Evolutionary conservation across 2,797 vertebrate genomes (phyloP).

Genomic region (Sardinella longiceps): DNA sequence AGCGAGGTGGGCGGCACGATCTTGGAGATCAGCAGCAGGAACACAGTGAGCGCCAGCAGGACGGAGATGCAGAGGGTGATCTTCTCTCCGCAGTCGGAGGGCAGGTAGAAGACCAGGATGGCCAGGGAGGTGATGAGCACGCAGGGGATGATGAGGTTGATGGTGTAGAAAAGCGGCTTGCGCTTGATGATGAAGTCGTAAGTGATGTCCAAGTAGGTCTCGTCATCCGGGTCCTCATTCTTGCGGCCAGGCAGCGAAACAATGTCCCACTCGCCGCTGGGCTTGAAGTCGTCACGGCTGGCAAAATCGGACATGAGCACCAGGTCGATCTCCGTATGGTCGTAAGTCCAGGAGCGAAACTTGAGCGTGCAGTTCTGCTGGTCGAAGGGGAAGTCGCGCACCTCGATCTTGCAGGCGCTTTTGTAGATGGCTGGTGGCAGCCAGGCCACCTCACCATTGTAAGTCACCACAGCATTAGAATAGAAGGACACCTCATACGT

Average conservation of each 20-base stretch:
- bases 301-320: slow-evolving; percentile 78
- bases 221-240: slow-evolving; percentile 77
- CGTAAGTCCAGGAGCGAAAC: slow-evolving; percentile 83
- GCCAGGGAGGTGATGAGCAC: slow-evolving; percentile 80
- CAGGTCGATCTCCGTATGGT: slow-evolving; percentile 82
- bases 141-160: slow-evolving; percentile 81
- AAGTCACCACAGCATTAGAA: slow-evolving; percentile 78
- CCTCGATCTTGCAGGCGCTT: slow-evolving; percentile 82
- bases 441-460: slow-evolving; percentile 79
- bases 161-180: slow-evolving; percentile 82
- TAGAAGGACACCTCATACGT: slow-evolving; percentile 83
- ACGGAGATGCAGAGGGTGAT: slow-evolving; percentile 83
- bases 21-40: slow-evolving; percentile 82
- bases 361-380: slow-evolving; percentile 85
- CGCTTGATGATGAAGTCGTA: slow-evolving; percentile 81
- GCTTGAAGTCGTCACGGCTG: slow-evolving; percentile 80
- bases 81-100: slow-evolving; percentile 80
- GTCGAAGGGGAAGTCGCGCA: slow-evolving; percentile 84
- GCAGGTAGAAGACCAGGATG: slow-evolving; percentile 82
- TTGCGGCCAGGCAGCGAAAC: slow-evolving; percentile 78
- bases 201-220: slow-evolving; percentile 79
- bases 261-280: slow-evolving; percentile 82
- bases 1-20: slow-evolving; percentile 82
- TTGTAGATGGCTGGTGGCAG: slow-evolving; percentile 83
- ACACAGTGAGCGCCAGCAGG: slow-evolving; percentile 81